Base-by-base conservation (phyloP, 2,888 invertebrate genomes). In the Gnatocerus cornutus region DNA sequence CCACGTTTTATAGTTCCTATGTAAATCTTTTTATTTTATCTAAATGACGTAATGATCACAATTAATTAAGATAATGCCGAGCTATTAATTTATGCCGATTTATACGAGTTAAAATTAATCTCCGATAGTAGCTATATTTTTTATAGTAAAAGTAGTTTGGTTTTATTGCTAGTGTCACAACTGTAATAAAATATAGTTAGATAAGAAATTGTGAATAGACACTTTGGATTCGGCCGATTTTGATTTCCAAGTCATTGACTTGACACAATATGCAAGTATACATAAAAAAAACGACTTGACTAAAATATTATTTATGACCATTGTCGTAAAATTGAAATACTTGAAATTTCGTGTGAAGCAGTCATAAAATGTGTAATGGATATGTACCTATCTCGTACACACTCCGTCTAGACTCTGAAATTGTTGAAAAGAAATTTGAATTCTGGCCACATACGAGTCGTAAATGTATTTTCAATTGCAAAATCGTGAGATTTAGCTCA, bases 21-120 rank as follows among this genome's bases (percentile, higher is more conserved):
- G 21, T 1, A 21, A 21, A 21, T 21, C 4, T 21, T 21, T 21
- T 21, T 21, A 21, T 21, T 21, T 21, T 21, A 21, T 21, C 21
- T 21, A 21, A 21, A 21, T 21, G 37, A 37, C 37, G 9, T 2
- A 10, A 39, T 37, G 37, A 58, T 27, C 16, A 13, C 58, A 43
- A 30, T 61, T 61, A 61, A 61, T 61, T 61, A 61, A 61, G 12
- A 8, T 48, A 61, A 61, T 61, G 48, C 48, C 48, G 21, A 50
- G 13, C 37, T 55, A 37, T 37, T 55, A 55, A 55, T 37, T 30
- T 37, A 55, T 12, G 8, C 12, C 37, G 8, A 55, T 55, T 55
- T 55, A 55, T 30, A 55, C 45, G 14, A 43, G 45, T 3, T 21
- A 21, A 21, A 55, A 39, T 55, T 37, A n/a, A n/a, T 29, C 27